These are phyloP conservation scores for Genyomyrus donnyi DNA, from an alignment of 2,113 vertebrate genomes.

Conservation along the genomic window DNA sequence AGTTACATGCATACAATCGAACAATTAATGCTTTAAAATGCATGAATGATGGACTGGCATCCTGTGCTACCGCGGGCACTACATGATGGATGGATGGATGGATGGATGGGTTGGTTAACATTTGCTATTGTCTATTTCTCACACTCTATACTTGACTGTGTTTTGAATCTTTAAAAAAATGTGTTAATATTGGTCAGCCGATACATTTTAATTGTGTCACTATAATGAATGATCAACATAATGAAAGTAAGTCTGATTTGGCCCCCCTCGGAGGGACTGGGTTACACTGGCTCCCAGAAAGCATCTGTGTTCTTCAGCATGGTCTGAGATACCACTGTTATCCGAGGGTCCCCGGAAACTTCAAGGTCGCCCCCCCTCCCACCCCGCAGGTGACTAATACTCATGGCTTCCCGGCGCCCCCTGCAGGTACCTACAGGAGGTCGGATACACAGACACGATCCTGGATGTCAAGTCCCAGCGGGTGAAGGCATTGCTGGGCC, in stretches of 20 bases:
- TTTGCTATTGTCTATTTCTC: not conserved
- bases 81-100: not conserved
- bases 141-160: not conserved
- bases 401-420: slow-evolving; percentile 7
- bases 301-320: not conserved
- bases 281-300: not conserved
- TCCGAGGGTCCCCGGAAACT: not conserved
- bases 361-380: not conserved
- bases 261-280: not conserved
- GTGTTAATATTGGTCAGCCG: not conserved
- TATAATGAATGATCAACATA: not conserved
- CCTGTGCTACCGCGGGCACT: not conserved
- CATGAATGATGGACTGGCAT: not conserved
- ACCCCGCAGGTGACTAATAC: not conserved
- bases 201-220: not conserved
- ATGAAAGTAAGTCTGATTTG: not conserved
- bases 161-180: not conserved
- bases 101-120: not conserved
- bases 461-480: slow-evolving; percentile 92
- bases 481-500: slow-evolving; percentile 78
- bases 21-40: not conserved
- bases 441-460: slow-evolving; percentile 90
- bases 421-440: slow-evolving; percentile 87
- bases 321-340: not conserved
- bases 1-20: not conserved